Base-by-base conservation (phyloP, 2,888 invertebrate genomes). In the Gortyna flavago region DNA sequence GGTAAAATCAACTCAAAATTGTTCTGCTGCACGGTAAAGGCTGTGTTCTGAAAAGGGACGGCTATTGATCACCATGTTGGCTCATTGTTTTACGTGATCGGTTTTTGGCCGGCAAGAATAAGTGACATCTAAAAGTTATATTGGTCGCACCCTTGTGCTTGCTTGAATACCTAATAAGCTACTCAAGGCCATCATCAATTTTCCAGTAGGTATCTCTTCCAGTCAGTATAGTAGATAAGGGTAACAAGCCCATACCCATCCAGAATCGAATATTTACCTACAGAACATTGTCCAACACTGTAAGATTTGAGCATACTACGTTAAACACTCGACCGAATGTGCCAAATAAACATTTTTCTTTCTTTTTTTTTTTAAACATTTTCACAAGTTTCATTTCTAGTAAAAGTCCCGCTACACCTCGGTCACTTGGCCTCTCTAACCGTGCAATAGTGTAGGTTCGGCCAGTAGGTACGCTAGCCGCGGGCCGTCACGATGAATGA, bases 401-500 rank as follows among this genome's bases (percentile, higher is more conserved):
- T 59, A n/a, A 29, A 13, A 21, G 21, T 70, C 70, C 38, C 2
- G 21, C 21, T 62, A 21, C 5, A 25, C 16, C 5, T 21, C n/a
- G 29, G 13, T 2, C 3, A 2, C 1, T 2, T 81, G 83, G 89
- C 13, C 29, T 11, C 70, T 72, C 75, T 81, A 83, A 6, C 48
- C 54, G 61, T 77, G 85, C 81, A 76, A 90, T 91, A 90, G 89
- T 86, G 83, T 89, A 88, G 88, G 90, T 92, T 92, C 91, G 92
- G 92, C 92, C 94, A 93, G 93, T 93, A 93, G 93, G 94, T 93
- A 93, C 92, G 90, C 91, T 69, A 91, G 95, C 96, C 95, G 75
- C 88, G 85, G 96, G 96, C 94, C 87, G 93, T 96, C 96, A 96
- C 96, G 96, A 96, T 93, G 93, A 93, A 93, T 91, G 95, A 93